Evolutionary conservation across 2,113 vertebrate genomes (phyloP), one percentile per base, ranked within the genome.

Genomic region (Alligator sinensis): DNA sequence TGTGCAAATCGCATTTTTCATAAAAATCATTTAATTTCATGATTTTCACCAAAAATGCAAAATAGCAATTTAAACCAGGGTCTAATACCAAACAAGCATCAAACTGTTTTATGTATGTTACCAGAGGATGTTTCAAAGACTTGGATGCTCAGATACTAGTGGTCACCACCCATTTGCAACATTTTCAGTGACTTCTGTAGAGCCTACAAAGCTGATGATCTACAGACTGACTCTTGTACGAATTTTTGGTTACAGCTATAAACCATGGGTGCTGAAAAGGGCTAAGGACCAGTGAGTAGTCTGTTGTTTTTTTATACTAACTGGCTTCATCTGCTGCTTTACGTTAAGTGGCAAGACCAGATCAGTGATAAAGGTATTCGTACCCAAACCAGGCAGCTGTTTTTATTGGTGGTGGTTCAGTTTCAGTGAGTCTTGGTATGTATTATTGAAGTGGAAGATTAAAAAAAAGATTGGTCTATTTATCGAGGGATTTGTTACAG

Each of bases 401-500:
- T 6, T 62, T 25, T 5, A 7, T 72, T 4, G 61, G 63, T 82
- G 25, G 25, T 64, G 21, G 3, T 47, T 87, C 54, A 1, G 5
- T 75, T 90, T 82, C 16, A 57, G 24, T 66, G 3, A 62, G 6
- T 91, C 87, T 55, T 28, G 61, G 8, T 72, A 78, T 70, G 80
- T 88, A 55, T n/a, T 58, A 18, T 59, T 47, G 28, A 34, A 62
- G 57, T 3, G 6, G 2, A 63, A 86, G 86, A 28, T 5, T 9
- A 47, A 25, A 0, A 0, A 47, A 7, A 47, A 9, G 47, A 47
- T 70, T 80, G 5, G 11, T 1, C 2, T 55, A 18, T 61, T 75
- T 47, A 25, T 92, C 27, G 55, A 59, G 12, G 60, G 92, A 89
- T n/a, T 47, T 11, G 3, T 80, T 78, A 2, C 4, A 15, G 17